phyloP scores from a whole-genome alignment of 2,797 vertebrate genomes.

The Fistularia tabacaria region DNA sequence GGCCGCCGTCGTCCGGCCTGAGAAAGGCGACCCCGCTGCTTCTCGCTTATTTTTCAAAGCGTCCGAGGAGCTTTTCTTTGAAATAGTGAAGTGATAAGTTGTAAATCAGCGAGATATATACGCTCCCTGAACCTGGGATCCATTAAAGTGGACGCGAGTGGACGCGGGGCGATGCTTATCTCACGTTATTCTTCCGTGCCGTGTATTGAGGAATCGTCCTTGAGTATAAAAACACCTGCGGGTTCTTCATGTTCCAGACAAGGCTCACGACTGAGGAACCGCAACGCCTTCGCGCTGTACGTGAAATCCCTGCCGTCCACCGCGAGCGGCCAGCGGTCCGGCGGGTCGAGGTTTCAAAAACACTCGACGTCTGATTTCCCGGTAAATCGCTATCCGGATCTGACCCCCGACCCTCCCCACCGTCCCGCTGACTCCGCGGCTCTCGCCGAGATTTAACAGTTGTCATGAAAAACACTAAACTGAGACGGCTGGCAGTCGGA shows the following conservation, averaged over 20 bases:
- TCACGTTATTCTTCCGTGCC: constrained; percentile 1
- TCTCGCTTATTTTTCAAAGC: constrained; percentile 37
- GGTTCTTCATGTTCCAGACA: too few species aligned
- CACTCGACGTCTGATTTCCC: constrained; percentile 22
- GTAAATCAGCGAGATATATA: constrained; percentile 31
- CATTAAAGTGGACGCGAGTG: constrained; percentile 22
- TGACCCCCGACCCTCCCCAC: too few species aligned
- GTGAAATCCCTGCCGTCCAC: too few species aligned
- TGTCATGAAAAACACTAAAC: constrained; percentile 66
- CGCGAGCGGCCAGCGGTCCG: too few species aligned
- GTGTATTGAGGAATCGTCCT: background rate
- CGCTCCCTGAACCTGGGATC: constrained; percentile 21
- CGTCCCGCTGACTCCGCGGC: constrained; percentile 59
- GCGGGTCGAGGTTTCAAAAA: too few species aligned
- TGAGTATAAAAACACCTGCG: too few species aligned
- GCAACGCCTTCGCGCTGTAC: too few species aligned
- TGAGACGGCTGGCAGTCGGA: constrained; percentile 68
- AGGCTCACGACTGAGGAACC: too few species aligned
- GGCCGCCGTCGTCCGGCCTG: constrained; percentile 22
- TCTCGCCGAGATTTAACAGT: constrained; percentile 62
- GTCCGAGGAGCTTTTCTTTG: constrained; percentile 24
- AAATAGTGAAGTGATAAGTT: constrained; percentile 44
- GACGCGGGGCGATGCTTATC: background rate
- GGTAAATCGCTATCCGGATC: constrained; percentile 41
- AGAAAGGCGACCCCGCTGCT: constrained; percentile 30